Percentiles rank a stretch among this genome's conserved stretches.
Evolutionary conservation across 1,140 invertebrate species (phyloP).

Genomic region (Neodiprion lecontei): DNA sequence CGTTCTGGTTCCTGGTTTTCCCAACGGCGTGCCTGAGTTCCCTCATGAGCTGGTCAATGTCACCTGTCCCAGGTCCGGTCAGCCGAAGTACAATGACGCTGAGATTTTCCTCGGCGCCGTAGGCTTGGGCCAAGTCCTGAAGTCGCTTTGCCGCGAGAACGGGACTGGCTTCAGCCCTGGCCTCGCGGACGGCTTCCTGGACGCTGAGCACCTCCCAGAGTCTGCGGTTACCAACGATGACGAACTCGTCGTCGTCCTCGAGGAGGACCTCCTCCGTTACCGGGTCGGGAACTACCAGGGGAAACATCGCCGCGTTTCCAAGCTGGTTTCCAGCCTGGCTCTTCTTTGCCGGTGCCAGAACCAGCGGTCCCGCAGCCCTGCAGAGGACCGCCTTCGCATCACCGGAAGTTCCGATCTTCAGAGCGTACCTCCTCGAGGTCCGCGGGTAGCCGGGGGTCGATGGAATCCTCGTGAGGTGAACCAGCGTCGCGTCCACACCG

Average conservation of each 20-base stretch:
- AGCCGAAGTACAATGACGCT: conserved; percentile 80
- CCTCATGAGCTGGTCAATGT: conserved; percentile 77
- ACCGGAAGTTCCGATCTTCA: conserved; percentile 77
- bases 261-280: conserved; percentile 75
- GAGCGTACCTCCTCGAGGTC: conserved; percentile 61
- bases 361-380: conserved; percentile 66
- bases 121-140: conserved; percentile 82
- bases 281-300: conserved; percentile 75
- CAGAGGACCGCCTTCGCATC: conserved; percentile 76
- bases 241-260: conserved; percentile 81
- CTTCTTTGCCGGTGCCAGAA: conserved; percentile 63
- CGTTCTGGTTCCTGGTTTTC: conserved; percentile 61
- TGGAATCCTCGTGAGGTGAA: conserved; percentile 72
- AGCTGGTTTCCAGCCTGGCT: conserved; percentile 58
- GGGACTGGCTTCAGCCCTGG: conserved; percentile 75
- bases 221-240: conserved; percentile 80
- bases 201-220: conserved; percentile 80
- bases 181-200: conserved; percentile 77
- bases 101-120: conserved; percentile 81
- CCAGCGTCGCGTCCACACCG: conserved; percentile 74
- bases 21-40: conserved; percentile 76
- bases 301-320: conserved; percentile 70
- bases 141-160: conserved; percentile 81
- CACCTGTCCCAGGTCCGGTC: conserved; percentile 65
- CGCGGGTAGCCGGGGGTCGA: conserved; percentile 47